A percentile compares a stretch with the other conserved stretches of the same genome.
phyloP scores from a whole-genome alignment of 2,113 vertebrate species.

The Laterallus jamaicensis region DNA sequence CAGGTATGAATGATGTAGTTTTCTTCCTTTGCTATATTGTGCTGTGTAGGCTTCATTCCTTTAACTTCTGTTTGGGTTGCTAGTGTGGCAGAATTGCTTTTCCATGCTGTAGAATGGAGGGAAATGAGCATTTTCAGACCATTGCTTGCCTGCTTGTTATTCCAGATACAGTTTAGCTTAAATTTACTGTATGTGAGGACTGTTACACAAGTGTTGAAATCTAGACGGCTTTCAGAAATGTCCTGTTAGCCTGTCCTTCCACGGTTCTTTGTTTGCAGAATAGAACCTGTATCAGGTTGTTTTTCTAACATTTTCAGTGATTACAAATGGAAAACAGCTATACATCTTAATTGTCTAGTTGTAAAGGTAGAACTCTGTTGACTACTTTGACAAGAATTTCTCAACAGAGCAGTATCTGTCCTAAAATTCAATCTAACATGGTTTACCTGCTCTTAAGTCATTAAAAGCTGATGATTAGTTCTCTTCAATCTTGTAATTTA shows the following conservation, averaged over 20 bases:
- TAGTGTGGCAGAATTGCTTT: not conserved
- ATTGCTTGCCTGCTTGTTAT: not conserved
- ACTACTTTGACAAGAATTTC: not conserved
- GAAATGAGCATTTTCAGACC: not conserved
- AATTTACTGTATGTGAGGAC: not conserved
- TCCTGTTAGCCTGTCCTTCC: not conserved
- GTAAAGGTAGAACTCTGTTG: not conserved
- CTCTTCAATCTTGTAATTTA: not conserved
- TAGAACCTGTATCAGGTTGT: not conserved
- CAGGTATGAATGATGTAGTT: not conserved
- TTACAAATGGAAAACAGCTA: not conserved
- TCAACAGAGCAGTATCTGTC: not conserved
- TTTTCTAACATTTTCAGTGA: not conserved
- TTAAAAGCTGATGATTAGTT: not conserved
- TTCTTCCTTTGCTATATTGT: not conserved
- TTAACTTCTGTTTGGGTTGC: not conserved
- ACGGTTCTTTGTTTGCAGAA: not conserved
- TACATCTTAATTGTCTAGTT: not conserved
- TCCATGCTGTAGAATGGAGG: not conserved
- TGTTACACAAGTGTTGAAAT: not conserved
- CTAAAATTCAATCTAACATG: not conserved
- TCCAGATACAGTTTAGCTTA: not conserved
- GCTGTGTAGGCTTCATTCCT: not conserved
- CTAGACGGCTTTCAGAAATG: not conserved
- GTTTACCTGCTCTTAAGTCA: not conserved